Base-by-base conservation (phyloP, 37 sponge, comb jelly and placozoan genomes). In the Beroe ovata region DNA sequence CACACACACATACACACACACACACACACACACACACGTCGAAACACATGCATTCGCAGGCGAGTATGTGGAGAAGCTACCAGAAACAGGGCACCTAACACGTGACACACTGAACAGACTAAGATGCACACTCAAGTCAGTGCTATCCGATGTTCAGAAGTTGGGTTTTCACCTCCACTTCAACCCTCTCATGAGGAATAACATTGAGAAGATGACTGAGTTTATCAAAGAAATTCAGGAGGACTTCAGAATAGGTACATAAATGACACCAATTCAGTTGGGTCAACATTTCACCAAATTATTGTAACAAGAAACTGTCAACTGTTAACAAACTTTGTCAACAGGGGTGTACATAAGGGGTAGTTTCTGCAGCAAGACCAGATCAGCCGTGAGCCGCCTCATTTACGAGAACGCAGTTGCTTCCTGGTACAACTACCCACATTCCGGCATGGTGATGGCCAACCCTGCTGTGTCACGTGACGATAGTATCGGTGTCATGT, bases 301-400 rank as follows among this genome's bases (percentile, higher is more conserved):
- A 47, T 11, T 47, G 11, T 47, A 11, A 47, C 54, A 47, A 6
- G 11, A 47, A 6, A 16, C 11, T 47, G 54, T 16, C 54, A 47
- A 47, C 54, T 6, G 54, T 47, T 47, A 6, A 6, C 54, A 16
- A 6, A 11, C 54, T 77, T n/a, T n/a, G n/a, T n/a, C n/a, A n/a
- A n/a, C 28, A 77, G 84, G 84, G 1, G 8, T 77, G 0, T 77
- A 42, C 84, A 1, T 42, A 36, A 33, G 84, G 28, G 84, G 84
- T 0, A 42, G 54, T 77, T 77, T 77, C 84, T 77, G 84, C 29
- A 8, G 22, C 25, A 77, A 77, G 84, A 77, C 84, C 25, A 16
- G 42, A 3, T 30, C 84, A 77, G 84, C 84, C 16, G 14, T 77
- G 14, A 42, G 33, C 42, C 3, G 84, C 6, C 84, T 42, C 14